Percentiles rank a stretch among this genome's conserved stretches.
phyloP scores from a whole-genome alignment of 2,888 invertebrate species.

The Griposia aprilina region DNA sequence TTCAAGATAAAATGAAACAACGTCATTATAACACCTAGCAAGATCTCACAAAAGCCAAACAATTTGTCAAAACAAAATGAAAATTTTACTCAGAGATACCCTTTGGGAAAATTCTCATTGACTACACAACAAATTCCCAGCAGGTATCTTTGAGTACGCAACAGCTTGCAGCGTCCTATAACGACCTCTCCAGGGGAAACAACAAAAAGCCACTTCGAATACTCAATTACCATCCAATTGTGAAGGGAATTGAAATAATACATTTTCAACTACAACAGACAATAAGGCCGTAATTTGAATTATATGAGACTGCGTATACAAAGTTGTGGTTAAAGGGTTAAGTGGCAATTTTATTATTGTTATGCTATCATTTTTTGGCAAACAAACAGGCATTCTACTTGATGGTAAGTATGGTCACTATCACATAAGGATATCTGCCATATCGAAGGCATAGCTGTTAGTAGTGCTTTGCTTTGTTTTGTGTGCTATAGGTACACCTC shows the following conservation, averaged over 20 bases:
- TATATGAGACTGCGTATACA: conserved; percentile 1
- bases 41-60: conserved; percentile 34
- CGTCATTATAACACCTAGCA: conserved; percentile 14
- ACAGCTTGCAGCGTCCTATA: conserved; percentile 53
- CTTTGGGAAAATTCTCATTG: conserved; percentile 36
- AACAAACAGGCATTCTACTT: too few species aligned
- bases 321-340: background rate
- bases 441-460: too few species aligned
- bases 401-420: too few species aligned
- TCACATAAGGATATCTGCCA: too few species aligned
- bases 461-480: too few species aligned
- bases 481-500: too few species aligned
- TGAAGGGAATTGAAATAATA: conserved; percentile 53
- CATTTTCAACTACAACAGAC: conserved; percentile 33
- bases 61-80: conserved; percentile 53
- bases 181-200: conserved; percentile 50
- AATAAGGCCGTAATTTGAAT: conserved; percentile 21
- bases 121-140: conserved; percentile 50
- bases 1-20: conserved; percentile 39
- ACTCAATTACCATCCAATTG: conserved; percentile 61
- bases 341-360: background rate
- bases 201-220: conserved; percentile 61
- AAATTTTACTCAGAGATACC: conserved; percentile 26
- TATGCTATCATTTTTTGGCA: too few species aligned
- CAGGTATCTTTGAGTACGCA: conserved; percentile 26